Base-by-base conservation (phyloP, 1,140 invertebrate species). In the Diplogasteroides magnus region DNA sequence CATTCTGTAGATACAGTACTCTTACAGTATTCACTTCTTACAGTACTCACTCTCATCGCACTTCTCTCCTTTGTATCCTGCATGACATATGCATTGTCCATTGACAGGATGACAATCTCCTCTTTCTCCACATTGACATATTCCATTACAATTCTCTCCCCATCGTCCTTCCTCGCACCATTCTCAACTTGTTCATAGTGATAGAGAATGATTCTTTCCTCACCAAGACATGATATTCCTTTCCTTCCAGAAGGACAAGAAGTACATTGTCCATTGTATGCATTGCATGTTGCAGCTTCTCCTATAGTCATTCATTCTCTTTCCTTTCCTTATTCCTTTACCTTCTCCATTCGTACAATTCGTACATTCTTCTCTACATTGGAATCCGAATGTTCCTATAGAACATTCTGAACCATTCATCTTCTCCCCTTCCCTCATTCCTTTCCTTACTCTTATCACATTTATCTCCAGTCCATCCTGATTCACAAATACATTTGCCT, bases 401-500 rank as follows among this genome's bases (percentile, higher is more conserved):
- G 81, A 77, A 72, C 85, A 86, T 15, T 61, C 64, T 65, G 48
- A 65, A 65, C 14, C 28, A n/a, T n/a, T n/a, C n/a, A n/a, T n/a
- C n/a, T n/a, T n/a, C n/a, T n/a, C n/a, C n/a, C n/a, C n/a, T n/a
- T n/a, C n/a, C n/a, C n/a, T n/a, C n/a, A n/a, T n/a, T n/a, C 15
- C 14, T 56, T 14, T 3, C 31, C 64, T 56, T 55, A 56, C 37
- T 65, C 77, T 71, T 63, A 64, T 73, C 67, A 77, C 85, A 86
- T 2, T 73, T 62, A 68, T 68, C 80, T 80, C 78, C 82, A 72
- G 79, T 84, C n/a, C 31, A 64, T 13, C 84, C 93, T 31, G 91
- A 89, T 70, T 88, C 83, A 83, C 92, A 94, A 69, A 90, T 87
- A 78, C 92, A 95, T 70, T 87, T 84, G 14, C 93, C 93, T 58